These are phyloP conservation scores for Stomatorhinus ivindoensis DNA, from an alignment of 2,113 vertebrate species.

Conservation along the genomic window DNA sequence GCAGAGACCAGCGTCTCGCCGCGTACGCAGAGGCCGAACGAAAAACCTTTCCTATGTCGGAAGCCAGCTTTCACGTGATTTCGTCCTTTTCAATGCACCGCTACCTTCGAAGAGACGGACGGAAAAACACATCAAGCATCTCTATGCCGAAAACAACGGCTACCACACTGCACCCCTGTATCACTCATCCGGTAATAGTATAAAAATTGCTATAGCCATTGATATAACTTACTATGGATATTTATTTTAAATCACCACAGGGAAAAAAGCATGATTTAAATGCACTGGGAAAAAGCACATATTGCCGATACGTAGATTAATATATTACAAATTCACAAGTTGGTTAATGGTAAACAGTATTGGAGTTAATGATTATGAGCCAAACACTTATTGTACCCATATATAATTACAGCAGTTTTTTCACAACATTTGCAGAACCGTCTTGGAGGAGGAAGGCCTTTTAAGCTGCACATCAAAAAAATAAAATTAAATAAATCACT, in stretches of 20 bases:
- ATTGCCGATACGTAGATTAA: slow-evolving; percentile 13
- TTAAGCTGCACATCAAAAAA: background rate
- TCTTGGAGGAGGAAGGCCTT: background rate
- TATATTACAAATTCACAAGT: slow-evolving; percentile 20
- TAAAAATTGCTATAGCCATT: slow-evolving; percentile 6
- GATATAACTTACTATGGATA: slow-evolving; percentile 22
- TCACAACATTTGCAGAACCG: background rate
- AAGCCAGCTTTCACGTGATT: background rate
- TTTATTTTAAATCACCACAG: slow-evolving; percentile 19
- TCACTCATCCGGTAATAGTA: background rate
- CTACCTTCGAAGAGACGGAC: background rate
- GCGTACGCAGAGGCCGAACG: background rate
- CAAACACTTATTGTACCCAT: background rate
- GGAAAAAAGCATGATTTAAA: slow-evolving; percentile 13
- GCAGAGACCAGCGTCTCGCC: background rate
- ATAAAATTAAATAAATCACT: background rate
- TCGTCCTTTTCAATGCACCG: background rate
- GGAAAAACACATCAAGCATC: slow-evolving; percentile 22
- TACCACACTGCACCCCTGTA: slow-evolving; percentile 8
- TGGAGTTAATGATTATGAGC: slow-evolving; percentile 6
- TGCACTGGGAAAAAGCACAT: slow-evolving; percentile 24
- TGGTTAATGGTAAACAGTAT: background rate
- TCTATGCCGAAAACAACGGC: slow-evolving; percentile 17
- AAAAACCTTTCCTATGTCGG: background rate
- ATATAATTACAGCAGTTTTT: slow-evolving; percentile 15